These are phyloP conservation scores for Brachionus asplanchnoidis DNA, from an alignment of 1,140 invertebrate species.

Conservation along the genomic window DNA sequence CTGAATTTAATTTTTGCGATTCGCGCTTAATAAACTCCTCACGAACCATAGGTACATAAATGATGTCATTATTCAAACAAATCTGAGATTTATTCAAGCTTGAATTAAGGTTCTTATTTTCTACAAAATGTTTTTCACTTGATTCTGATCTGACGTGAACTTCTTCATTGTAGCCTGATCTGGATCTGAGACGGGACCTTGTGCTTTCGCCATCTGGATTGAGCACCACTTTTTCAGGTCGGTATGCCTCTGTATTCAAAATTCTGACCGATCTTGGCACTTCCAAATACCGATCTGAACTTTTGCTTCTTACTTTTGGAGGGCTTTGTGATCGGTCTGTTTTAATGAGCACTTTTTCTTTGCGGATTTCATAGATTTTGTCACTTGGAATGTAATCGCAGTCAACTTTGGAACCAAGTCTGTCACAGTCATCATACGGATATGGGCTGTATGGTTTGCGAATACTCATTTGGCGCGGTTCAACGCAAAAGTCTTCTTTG, in stretches of 20 bases:
- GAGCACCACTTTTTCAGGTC: background rate
- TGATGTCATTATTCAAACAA: slow-evolving; percentile 27
- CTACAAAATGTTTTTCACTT: background rate
- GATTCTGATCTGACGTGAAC: background rate
- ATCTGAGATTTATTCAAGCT: slow-evolving; percentile 6
- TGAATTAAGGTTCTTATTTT: background rate
- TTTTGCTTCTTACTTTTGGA: slow-evolving; percentile 7
- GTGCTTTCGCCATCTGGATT: background rate
- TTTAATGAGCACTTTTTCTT: slow-evolving; percentile 32
- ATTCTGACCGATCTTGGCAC: slow-evolving; percentile 15
- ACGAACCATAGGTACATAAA: slow-evolving; percentile 40
- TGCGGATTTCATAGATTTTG: slow-evolving; percentile 33
- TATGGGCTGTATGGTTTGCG: background rate
- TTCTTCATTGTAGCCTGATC: slow-evolving; percentile 19
- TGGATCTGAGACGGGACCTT: background rate
- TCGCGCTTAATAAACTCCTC: slow-evolving; percentile 39
- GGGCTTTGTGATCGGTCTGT: slow-evolving; percentile 4
- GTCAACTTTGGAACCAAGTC: background rate
- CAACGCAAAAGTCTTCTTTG: background rate
- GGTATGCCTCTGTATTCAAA: background rate
- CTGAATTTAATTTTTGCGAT: slow-evolving; percentile 6
- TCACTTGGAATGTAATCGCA: slow-evolving; percentile 15
- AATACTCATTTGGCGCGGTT: background rate
- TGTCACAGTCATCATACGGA: background rate
- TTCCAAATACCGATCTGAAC: slow-evolving; percentile 32